Conservation (phyloP, 2,113 vertebrate species). For the Perccottus glenii region DNA sequence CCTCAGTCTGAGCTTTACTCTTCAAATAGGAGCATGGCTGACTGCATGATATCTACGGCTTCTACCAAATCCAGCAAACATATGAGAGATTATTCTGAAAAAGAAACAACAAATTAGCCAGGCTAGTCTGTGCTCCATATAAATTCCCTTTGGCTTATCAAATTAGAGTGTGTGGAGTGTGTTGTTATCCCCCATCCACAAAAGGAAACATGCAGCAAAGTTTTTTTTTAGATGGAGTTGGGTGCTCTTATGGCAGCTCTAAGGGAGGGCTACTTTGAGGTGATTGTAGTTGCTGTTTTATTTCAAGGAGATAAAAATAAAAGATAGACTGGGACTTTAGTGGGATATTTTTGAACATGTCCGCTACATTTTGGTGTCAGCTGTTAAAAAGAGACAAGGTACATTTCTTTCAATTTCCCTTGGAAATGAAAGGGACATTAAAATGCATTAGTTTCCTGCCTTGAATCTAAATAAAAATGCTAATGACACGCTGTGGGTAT, state of each 20-base stretch:
- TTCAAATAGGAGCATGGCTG: slow-evolving; percentile 30
- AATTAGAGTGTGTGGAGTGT: not conserved
- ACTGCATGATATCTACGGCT: not conserved
- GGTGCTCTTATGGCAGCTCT: slow-evolving; percentile 11
- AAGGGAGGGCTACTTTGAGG: slow-evolving; percentile 23
- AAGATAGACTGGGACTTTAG: not conserved
- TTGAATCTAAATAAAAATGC: slow-evolving; percentile 71
- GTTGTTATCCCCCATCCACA: not conserved
- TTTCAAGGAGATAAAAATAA: slow-evolving; percentile 17
- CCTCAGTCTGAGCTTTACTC: slow-evolving; percentile 17
- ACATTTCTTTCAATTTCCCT: slow-evolving; percentile 40
- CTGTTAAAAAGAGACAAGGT: slow-evolving; percentile 18
- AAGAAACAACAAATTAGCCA: not conserved
- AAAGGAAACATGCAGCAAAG: not conserved
- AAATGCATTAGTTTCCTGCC: slow-evolving; percentile 69
- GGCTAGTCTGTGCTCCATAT: not conserved
- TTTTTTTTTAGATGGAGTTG: not conserved
- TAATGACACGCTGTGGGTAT: slow-evolving; percentile 60
- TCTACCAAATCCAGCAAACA: slow-evolving; percentile 2
- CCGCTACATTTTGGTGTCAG: slow-evolving; percentile 21
- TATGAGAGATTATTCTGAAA: slow-evolving; percentile 5
- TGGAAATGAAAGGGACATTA: slow-evolving; percentile 59
- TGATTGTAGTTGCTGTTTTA: slow-evolving; percentile 20
- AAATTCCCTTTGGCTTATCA: not conserved
- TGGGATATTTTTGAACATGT: slow-evolving; percentile 1